Base-by-base conservation (phyloP, 1,140 invertebrate genomes). In the Tetramorium parvispinum region DNA sequence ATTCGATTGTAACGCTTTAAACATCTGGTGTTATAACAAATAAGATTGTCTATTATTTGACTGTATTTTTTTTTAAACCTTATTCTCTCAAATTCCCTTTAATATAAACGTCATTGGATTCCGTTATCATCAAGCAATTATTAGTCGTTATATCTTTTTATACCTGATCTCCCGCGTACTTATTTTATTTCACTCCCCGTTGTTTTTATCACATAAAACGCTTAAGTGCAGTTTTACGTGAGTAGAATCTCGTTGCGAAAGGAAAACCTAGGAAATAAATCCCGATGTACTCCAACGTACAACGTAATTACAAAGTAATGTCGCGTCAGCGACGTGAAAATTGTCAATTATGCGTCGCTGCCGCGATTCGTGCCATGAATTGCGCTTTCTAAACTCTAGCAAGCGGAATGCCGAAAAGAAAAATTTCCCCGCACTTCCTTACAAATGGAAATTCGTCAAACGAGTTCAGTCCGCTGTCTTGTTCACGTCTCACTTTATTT, bases 221-320 rank as follows among this genome's bases (percentile, higher is more conserved):
- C 21, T 73, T 73, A 73, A 82, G 53, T 40, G 53, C 53, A 46
- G 51, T 59, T 82, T 73, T 82, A 59, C 79, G 79, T 73, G 66
- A 82, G 40, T 59, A 59, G 66, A 73, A 82, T 82, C 51, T 24
- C 16, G 49, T 27, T 57, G 37, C 49, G 51, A 37, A 71, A 82
- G 13, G 68, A 82, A 82, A 73, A 49, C 40, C 66, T 55, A 27
- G 65, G 49, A 73, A 73, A 82, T 27, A 73, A 82, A 82, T 82
- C 70, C 53, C 53, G 68, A 82, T 21, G 79, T 53, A 73, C 79
- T 37, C 40, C 16, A 32, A 13, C 78, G 40, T 66, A 46, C 40
- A 46, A 66, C 65, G 65, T 68, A 82, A 82, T 82, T 82, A 82
- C 79, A 82, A 82, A 73, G 66, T 82, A 82, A 82, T 57, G 66